Evolutionary conservation across 2,888 invertebrate species (phyloP).

Genomic region (Drosophila picticornis): DNA sequence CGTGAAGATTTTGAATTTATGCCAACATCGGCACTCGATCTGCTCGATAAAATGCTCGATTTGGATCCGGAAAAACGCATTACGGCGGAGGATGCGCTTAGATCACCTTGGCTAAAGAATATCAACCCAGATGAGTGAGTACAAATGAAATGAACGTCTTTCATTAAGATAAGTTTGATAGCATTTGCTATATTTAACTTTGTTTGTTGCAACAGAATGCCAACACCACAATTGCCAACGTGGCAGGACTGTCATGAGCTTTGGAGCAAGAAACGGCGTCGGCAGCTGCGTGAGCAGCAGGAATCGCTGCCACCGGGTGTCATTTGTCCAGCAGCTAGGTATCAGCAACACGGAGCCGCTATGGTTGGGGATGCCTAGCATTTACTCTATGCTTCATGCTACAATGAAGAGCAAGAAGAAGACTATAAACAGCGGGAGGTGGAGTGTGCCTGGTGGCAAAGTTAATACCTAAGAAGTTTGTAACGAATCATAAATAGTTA

Average conservation of each 20-base stretch:
- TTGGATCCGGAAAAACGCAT: conserved; percentile 97
- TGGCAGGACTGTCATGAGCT: conserved; percentile 99
- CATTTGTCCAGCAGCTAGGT: conserved; percentile 68
- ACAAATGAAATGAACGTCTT: conserved; percentile 1
- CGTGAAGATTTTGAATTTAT: conserved; percentile 97
- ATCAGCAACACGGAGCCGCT: conserved; percentile 71
- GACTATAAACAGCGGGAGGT: conserved; percentile 55
- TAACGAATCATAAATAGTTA: conserved; percentile 49
- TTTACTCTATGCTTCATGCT: conserved; percentile 69
- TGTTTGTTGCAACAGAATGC: conserved; percentile 88
- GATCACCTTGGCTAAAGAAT: conserved; percentile 96
- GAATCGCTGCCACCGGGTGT: conserved; percentile 70
- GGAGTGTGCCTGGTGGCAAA: conserved; percentile 74
- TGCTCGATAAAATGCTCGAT: conserved; percentile 97
- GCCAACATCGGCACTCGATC: conserved; percentile 94
- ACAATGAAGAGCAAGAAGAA: conserved; percentile 55
- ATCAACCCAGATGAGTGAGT: conserved; percentile 96
- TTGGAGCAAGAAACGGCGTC: conserved; percentile 98
- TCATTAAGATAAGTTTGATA: background rate
- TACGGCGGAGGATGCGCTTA: conserved; percentile 96
- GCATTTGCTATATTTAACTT: conserved; percentile 50
- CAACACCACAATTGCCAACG: conserved; percentile 93
- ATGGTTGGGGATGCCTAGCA: conserved; percentile 79
- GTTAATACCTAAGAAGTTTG: conserved; percentile 52
- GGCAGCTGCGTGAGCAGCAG: conserved; percentile 91